These are phyloP conservation scores for Cathartes aura DNA, from an alignment of 2,113 vertebrate species.

Conservation along the genomic window DNA sequence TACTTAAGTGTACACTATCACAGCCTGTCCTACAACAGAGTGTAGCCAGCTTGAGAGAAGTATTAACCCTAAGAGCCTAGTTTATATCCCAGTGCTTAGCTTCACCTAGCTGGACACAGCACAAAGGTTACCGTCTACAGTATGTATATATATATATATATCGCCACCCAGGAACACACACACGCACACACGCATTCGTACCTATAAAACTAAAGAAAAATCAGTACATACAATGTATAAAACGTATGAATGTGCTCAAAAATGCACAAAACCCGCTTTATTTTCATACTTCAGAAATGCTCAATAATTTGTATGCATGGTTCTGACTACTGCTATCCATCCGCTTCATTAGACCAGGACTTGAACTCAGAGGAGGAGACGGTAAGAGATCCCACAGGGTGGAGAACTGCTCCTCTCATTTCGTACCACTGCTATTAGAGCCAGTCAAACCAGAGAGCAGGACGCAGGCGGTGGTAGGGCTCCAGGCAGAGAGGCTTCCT, in stretches of 20 bases:
- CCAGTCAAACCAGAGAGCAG: neutral
- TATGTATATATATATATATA: neutral
- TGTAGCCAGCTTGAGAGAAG: neutral
- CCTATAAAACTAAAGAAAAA: conserved; percentile 68
- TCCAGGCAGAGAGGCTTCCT: neutral
- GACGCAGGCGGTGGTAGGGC: accelerated
- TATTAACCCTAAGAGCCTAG: neutral
- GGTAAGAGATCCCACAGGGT: neutral
- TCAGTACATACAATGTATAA: conserved; percentile 78
- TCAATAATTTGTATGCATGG: neutral
- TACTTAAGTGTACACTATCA: neutral
- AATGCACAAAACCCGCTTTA: conserved; percentile 78
- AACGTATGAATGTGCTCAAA: conserved; percentile 79
- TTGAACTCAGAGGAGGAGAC: neutral
- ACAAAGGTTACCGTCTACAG: conserved; percentile 20
- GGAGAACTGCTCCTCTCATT: neutral
- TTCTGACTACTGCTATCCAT: conserved; percentile 36
- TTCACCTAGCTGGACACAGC: conserved; percentile 11
- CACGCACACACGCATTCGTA: conserved; percentile 20
- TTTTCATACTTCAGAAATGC: conserved; percentile 71
- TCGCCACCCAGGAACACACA: conserved; percentile 30
- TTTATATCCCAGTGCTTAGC: conserved; percentile 18
- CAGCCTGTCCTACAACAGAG: neutral
- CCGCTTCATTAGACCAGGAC: conserved; percentile 1
- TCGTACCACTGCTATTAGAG: neutral